phyloP scores from a whole-genome alignment of 1,140 invertebrate species.

The Pemphigus obesinymphae region DNA sequence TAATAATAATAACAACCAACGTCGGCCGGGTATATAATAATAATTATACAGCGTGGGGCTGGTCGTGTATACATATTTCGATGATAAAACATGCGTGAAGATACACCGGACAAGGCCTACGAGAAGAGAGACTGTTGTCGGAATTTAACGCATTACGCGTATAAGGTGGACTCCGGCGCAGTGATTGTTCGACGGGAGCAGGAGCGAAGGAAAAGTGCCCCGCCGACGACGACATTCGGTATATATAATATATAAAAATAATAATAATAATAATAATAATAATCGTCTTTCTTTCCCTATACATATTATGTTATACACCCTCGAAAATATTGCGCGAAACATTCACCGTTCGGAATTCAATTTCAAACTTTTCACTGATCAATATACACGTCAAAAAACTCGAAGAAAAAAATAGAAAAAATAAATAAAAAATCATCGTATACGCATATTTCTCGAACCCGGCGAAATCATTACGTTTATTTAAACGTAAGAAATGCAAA shows the following conservation, averaged over 20 bases:
- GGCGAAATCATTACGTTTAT: too few relatives aligned
- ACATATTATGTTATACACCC: not conserved
- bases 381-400: too few relatives aligned
- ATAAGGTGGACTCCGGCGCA: not conserved
- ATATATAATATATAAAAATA: not conserved
- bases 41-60: not conserved
- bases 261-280: not conserved
- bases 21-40: not conserved
- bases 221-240: not conserved
- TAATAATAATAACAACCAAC: conserved; percentile 32
- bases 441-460: not conserved
- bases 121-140: not conserved
- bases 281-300: not conserved
- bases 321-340: not conserved
- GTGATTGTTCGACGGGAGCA: not conserved
- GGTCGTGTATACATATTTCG: too few relatives aligned
- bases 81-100: conserved; percentile 33
- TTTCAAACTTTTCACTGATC: not conserved
- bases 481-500: too few relatives aligned
- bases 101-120: not conserved
- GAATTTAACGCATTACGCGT: conserved; percentile 24
- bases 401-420: too few relatives aligned
- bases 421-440: too few relatives aligned
- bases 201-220: too few relatives aligned
- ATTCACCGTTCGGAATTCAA: not conserved